These are phyloP conservation scores for Neopipo cinnamomea DNA, from an alignment of 2,113 vertebrate species.

Conservation along the genomic window DNA sequence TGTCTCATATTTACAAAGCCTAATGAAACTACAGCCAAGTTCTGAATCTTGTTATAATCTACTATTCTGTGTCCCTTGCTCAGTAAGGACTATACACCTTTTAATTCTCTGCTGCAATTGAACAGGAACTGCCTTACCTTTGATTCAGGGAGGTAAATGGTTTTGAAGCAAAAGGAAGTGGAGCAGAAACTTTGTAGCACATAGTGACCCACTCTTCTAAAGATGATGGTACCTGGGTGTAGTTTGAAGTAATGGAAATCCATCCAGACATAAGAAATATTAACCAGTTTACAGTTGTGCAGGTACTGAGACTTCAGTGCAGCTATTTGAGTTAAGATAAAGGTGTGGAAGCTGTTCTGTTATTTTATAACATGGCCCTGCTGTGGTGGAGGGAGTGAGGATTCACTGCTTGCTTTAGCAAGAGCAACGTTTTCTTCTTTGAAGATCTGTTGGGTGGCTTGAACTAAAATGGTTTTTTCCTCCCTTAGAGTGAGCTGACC, in stretches of 20 bases:
- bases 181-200: background rate
- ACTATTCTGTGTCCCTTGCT: background rate
- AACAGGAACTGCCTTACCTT: background rate
- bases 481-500: slow-evolving; percentile 61
- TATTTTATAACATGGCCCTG: too few species aligned
- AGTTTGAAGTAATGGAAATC: background rate
- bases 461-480: background rate
- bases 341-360: background rate
- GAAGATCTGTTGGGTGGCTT: background rate
- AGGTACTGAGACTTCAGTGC: background rate
- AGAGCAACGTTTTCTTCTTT: background rate
- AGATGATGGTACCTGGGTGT: background rate
- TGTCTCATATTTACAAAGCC: background rate
- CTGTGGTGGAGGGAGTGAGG: background rate
- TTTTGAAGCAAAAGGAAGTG: background rate
- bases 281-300: background rate
- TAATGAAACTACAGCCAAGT: background rate
- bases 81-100: background rate
- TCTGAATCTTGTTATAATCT: background rate
- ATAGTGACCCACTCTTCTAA: background rate
- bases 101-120: background rate
- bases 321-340: background rate
- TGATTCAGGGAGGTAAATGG: background rate
- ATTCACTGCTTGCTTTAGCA: background rate
- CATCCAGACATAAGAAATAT: background rate